Base-by-base conservation (phyloP, 2,797 vertebrate genomes). In the Paedocypris micromegethes region DNA sequence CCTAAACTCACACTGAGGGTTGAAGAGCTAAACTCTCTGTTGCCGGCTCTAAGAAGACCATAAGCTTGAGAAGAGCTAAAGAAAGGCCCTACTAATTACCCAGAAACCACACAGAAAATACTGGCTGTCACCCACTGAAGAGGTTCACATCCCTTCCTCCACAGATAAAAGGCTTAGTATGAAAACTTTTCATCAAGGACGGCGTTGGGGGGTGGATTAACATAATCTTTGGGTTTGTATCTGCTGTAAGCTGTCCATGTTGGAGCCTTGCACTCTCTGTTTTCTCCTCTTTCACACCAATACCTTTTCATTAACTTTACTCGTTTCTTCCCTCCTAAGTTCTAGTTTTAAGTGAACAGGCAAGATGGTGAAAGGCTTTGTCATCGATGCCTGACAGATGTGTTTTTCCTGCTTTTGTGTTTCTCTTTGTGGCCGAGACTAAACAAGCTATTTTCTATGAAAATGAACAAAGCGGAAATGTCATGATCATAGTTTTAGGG, bases 21-120 rank as follows among this genome's bases (percentile, higher is more conserved):
- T 78, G 80, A 80, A 80, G 81, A 79, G 73, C 88, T 92, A 82
- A 93, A 92, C 94, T 93, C 93, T 93, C 94, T 89, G 94, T 94
- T 93, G 91, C 92, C 84, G 87, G 87, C 90, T 90, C 91, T 96
- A 94, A 96, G 96, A 98, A 96, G 93, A 91, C 91, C 93, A 93
- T 93, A 96, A 98, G 95, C 95, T 95, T 90, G 94, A 97, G 91
- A 90, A 94, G 93, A 92, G 92, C 94, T 93, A 93, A 91, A 97
- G 92, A 97, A 98, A 96, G 92, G 92, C 88, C 87, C 93, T 91
- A 91, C 92, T 98, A 98, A 98, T 98, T 98, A 98, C 94, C 91
- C 93, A 96, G 93, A 96, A 96, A 93, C 94, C 96, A 96, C 96
- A 98, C 95, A 97, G 96, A 98, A 97, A 98, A 94, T 95, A 92